Base-by-base conservation (phyloP, 2,888 invertebrate genomes). In the Pammene fasciana region DNA sequence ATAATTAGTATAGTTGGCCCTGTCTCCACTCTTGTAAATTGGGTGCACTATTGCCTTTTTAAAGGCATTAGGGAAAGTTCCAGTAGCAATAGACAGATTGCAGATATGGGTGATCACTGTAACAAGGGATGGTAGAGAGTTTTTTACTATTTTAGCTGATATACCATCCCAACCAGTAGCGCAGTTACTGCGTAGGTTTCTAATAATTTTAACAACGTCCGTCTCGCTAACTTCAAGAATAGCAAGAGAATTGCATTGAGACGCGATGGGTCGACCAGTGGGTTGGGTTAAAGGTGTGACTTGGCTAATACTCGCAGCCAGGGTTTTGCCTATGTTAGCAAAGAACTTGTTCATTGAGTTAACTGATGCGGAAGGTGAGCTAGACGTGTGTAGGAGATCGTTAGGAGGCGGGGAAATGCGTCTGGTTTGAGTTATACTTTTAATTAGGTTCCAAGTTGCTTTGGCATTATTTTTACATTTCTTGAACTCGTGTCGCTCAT, bases 161-260 rank as follows among this genome's bases (percentile, higher is more conserved):
- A n/a, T n/a, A n/a, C n/a, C n/a, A n/a, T 57, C 56, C 56, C 56
- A 57, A 5, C 56, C 56, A 1, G 56, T 57, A 34, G 34, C 52
- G 13, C 26, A 52, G 11, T 34, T 34, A 10, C 52, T 52, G 14
- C 52, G 26, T 3, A 52, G 34, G 6, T 52, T 52, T 52, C 13
- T 34, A 6, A 52, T 6, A 6, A 52, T 52, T 34, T 13, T 52
- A 13, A 4, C 34, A 13, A 52, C 34, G 6, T 52, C 26, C 11
- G 4, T 4, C 34, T 52, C 52, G 5, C 0, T 34, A 13, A 34
- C 52, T 13, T 52, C 52, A 6, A 52, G 5, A 11, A 52, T 52
- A 26, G 11, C 50, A 10, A 18, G 13, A n/a, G n/a, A n/a, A n/a
- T 18, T 26, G 13, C 14, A 26, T 6, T 16, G 34, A 7, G 52